A percentile compares a stretch with the other conserved stretches of the same genome.
phyloP scores from a whole-genome alignment of 2,888 invertebrate species.

The Melieria omissa region DNA sequence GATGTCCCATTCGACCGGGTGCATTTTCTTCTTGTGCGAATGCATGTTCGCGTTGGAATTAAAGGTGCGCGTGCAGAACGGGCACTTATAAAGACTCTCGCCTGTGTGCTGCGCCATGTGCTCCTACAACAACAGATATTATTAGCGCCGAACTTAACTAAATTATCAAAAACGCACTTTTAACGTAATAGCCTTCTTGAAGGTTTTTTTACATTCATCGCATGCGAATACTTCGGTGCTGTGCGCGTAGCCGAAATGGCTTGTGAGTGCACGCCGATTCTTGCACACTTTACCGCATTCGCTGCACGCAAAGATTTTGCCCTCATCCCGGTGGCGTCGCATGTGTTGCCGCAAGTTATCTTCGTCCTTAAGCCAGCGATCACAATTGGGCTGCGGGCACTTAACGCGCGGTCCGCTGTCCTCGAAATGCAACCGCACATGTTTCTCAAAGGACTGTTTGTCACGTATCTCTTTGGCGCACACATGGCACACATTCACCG shows the following conservation, averaged over 20 bases:
- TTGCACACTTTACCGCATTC: slow-evolving; percentile 49
- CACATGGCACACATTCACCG: slow-evolving; percentile 64
- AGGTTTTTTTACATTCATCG: slow-evolving; percentile 63
- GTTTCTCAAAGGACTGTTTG: slow-evolving; percentile 63
- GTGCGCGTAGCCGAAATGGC: slow-evolving; percentile 64
- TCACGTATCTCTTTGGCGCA: slow-evolving; percentile 66
- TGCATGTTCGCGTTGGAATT: slow-evolving; percentile 66
- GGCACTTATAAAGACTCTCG: slow-evolving; percentile 65
- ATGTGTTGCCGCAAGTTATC: slow-evolving; percentile 64
- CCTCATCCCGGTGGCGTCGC: slow-evolving; percentile 57
- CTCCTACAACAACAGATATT: slow-evolving; percentile 48
- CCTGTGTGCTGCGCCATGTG: slow-evolving; percentile 66
- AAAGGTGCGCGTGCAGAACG: slow-evolving; percentile 64
- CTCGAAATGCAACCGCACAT: slow-evolving; percentile 62
- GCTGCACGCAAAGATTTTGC: not conserved
- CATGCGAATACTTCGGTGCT: slow-evolving; percentile 57
- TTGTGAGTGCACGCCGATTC: slow-evolving; percentile 62
- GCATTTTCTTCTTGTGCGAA: slow-evolving; percentile 64
- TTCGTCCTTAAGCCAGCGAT: slow-evolving; percentile 64
- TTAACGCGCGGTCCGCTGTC: slow-evolving; percentile 63
- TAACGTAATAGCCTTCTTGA: slow-evolving; percentile 63
- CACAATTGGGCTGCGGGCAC: slow-evolving; percentile 63
- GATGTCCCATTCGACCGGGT: slow-evolving; percentile 57
- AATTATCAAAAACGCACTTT: not conserved
- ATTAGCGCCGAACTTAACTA: not conserved